Evolutionary conservation across 2,113 vertebrate genomes (phyloP).

Genomic region (Acrocephalus arundinaceus): DNA sequence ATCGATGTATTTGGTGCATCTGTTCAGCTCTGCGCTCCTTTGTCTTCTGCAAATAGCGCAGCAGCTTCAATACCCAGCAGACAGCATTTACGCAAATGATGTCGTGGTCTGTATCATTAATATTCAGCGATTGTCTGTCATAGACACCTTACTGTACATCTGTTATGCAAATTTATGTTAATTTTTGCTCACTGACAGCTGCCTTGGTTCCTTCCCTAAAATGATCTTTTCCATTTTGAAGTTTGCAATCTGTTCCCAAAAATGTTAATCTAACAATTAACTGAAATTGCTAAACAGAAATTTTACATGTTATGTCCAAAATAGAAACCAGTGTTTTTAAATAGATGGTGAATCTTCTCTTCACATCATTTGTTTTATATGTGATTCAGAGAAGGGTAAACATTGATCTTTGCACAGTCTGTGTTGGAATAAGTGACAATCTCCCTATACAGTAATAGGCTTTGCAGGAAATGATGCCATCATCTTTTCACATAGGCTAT

Average conservation of each 20-base stretch:
- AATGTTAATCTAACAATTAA: conserved; percentile 86
- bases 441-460: conserved; percentile 47
- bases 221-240: conserved; percentile 85
- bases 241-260: conserved; percentile 87
- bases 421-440: conserved; percentile 58
- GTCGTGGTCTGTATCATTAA: conserved; percentile 83
- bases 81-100: conserved; percentile 85
- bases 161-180: conserved; percentile 90
- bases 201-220: conserved; percentile 83
- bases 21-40: conserved; percentile 76
- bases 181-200: conserved; percentile 83
- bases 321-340: conserved; percentile 80
- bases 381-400: conserved; percentile 71
- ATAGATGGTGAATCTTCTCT: conserved; percentile 75
- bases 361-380: conserved; percentile 74
- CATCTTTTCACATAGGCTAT: not conserved
- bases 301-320: conserved; percentile 80
- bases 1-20: conserved; percentile 77
- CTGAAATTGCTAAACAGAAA: conserved; percentile 84
- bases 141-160: conserved; percentile 90
- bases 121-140: conserved; percentile 88
- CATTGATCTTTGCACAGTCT: conserved; percentile 71
- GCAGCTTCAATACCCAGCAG: conserved; percentile 82
- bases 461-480: conserved; percentile 52
- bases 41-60: conserved; percentile 82